Conservation (phyloP, 2,113 vertebrate species). For the Cathartes aura region DNA sequence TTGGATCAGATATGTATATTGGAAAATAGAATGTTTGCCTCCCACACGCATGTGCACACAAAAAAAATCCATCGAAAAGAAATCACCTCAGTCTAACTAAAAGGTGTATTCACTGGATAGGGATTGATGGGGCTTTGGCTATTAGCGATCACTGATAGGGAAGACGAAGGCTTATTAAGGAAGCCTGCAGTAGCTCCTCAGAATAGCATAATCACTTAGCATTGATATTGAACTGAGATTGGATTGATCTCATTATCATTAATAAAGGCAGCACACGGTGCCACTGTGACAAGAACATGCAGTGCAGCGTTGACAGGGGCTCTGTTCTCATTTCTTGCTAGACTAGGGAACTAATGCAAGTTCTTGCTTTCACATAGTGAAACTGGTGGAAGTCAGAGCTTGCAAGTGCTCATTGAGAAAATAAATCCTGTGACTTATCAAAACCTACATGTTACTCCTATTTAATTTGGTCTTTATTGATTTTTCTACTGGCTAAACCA, state of each 20-base stretch:
- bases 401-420: neutral
- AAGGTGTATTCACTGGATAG: neutral
- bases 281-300: neutral
- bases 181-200: neutral
- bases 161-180: neutral
- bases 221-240: neutral
- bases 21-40: neutral
- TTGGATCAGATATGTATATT: neutral
- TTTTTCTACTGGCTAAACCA: slow-evolving; percentile 9
- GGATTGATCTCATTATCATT: neutral
- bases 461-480: slow-evolving; percentile 31
- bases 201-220: neutral
- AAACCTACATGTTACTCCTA: neutral
- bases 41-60: fast-evolving
- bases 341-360: neutral
- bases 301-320: neutral
- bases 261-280: neutral
- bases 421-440: neutral
- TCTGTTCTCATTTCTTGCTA: neutral
- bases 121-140: neutral
- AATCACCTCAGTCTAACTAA: neutral
- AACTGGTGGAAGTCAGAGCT: neutral
- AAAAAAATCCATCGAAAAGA: neutral
- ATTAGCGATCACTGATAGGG: neutral
- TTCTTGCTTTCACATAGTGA: neutral